Evolutionary conservation across 2,113 vertebrate species (phyloP), one percentile per base, ranked within the genome.

Genomic region (Aspiorhynchus laticeps): DNA sequence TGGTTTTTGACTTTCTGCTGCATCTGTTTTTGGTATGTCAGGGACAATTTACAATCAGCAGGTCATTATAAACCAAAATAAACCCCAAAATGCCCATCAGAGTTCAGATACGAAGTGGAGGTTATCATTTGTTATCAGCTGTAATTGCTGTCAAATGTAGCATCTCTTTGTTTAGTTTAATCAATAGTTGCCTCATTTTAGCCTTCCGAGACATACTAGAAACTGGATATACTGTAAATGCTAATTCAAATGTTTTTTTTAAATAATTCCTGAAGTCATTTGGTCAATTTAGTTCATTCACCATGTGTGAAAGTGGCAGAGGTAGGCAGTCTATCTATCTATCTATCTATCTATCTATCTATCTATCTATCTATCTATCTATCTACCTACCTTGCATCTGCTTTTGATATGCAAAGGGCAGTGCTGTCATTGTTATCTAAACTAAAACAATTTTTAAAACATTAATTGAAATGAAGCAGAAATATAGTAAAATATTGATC

Each of bases 21-120:
- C 9, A 78, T 78, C 48, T 78, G 76, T 28, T 53, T 17, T 78
- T 78, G 28, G 31, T 78, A 33, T 78, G 76, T 53, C 43, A 78
- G 43, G 48, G 76, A 33, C 51, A 21, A 78, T 19, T 1, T 11
- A 19, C 5, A 53, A 48, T 21, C 46, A 53, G 48, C 76, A 53
- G 46, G 76, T 78, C 48, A 53, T 53, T 78, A 78, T 21, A 53
- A 53, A 31, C 74, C 24, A 26, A 76, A 46, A 43, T 26, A 76
- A 76, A 28, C 74, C 41, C 48, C 48, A 53, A 53, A 78, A 78
- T 78, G 48, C 28, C 3, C 10, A 33, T 31, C 8, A 53, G 9
- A 17, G 15, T 53, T 53, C 8, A 28, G 26, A 51, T 33, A 48
- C 10, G 46, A 78, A 0, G 48, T 51, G 48, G 48, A 51, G 48